Evolutionary conservation across 1,140 invertebrate genomes (phyloP).

Genomic region (Orussus abietinus): DNA sequence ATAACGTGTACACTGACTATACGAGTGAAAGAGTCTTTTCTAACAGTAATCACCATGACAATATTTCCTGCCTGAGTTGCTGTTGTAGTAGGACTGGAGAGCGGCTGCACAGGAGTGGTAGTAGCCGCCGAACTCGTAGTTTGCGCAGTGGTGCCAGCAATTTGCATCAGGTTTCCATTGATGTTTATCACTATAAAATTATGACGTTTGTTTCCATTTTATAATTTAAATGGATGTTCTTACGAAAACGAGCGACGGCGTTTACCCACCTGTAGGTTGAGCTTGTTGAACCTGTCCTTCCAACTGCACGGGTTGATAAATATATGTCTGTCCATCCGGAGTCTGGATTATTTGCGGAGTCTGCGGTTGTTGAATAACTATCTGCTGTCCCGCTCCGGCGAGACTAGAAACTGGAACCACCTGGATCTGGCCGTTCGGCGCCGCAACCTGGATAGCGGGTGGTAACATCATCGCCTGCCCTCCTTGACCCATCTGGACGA

Average conservation of each 20-base stretch:
- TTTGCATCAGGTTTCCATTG: conserved; percentile 70
- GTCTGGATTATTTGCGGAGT: conserved; percentile 84
- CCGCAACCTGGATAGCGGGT: conserved; percentile 62
- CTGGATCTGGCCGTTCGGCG: conserved; percentile 62
- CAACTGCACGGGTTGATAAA: conserved; percentile 77
- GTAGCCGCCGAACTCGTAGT: conserved; percentile 51
- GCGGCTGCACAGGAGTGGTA: conserved; percentile 52
- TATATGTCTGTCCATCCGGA: conserved; percentile 88
- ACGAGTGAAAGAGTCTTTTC: conserved; percentile 42
- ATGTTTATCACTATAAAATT: conserved; percentile 68
- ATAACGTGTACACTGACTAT: conserved; percentile 42
- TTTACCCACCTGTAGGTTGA: conserved; percentile 59
- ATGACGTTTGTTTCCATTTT: too few relatives aligned
- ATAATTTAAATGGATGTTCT: conserved; percentile 1
- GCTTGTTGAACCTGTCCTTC: conserved; percentile 60
- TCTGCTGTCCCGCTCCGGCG: conserved; percentile 55
- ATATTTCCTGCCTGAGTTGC: conserved; percentile 67
- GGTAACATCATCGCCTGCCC: conserved; percentile 54
- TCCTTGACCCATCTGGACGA: conserved; percentile 53
- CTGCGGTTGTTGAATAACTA: conserved; percentile 61
- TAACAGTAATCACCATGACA: conserved; percentile 57
- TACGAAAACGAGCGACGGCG: conserved; percentile 10
- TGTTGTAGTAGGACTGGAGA: conserved; percentile 58
- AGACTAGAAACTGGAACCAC: conserved; percentile 62
- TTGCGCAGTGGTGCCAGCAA: conserved; percentile 53